These are phyloP conservation scores for Odontophorus gujanensis DNA, from an alignment of 2,113 vertebrate species.

Conservation along the genomic window DNA sequence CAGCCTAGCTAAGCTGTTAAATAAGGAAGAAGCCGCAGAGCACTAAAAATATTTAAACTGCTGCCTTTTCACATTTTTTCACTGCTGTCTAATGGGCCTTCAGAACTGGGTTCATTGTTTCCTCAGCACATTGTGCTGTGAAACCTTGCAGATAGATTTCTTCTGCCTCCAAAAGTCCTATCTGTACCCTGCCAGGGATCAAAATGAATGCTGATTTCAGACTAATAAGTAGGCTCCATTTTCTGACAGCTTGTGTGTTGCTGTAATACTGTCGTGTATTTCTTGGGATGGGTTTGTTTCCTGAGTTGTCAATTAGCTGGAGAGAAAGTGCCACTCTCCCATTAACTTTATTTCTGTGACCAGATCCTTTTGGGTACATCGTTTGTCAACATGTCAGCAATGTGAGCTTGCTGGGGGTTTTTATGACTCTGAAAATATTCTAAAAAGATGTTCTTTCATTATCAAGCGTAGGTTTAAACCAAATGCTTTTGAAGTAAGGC, in stretches of 20 bases:
- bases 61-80: neutral
- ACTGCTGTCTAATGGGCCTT: neutral
- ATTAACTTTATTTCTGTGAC: constrained; percentile 42
- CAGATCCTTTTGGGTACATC: neutral
- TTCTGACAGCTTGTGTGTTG: constrained; percentile 46
- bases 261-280: constrained; percentile 38
- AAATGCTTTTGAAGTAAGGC: constrained; percentile 36
- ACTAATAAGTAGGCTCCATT: constrained; percentile 8
- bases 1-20: neutral
- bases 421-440: constrained; percentile 38
- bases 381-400: constrained; percentile 55
- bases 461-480: constrained; percentile 42
- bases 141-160: neutral
- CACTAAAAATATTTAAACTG: neutral
- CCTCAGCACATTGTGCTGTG: neutral
- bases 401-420: neutral
- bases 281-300: constrained; percentile 57
- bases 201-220: constrained; percentile 13
- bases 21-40: neutral
- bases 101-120: neutral
- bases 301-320: constrained; percentile 71
- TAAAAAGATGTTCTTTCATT: constrained; percentile 62
- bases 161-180: neutral
- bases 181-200: neutral
- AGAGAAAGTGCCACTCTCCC: constrained; percentile 47